Percentiles rank a stretch among this genome's conserved stretches.
phyloP scores from a whole-genome alignment of 1,140 invertebrate species.

The Trialeurodes vaporariorum region DNA sequence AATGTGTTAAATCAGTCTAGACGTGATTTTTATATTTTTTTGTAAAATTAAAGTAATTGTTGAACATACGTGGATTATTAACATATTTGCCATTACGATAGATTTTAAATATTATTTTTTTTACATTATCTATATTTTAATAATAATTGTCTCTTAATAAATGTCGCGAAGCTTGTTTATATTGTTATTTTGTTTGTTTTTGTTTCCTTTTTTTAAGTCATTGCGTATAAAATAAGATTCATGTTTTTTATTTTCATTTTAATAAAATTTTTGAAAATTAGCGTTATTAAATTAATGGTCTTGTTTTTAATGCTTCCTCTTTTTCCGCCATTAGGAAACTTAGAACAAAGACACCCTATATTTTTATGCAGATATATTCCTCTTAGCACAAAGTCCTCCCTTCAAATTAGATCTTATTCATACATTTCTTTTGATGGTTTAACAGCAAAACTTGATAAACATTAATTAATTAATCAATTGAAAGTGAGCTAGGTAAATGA shows the following conservation, averaged over 20 bases:
- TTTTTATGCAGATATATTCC: too few species aligned
- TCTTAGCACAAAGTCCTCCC: too few species aligned
- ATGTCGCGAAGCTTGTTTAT: background rate
- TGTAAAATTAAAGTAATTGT: background rate
- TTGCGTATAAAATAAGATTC: background rate
- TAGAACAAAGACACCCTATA: too few species aligned
- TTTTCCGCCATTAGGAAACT: too few species aligned
- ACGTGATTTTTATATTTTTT: background rate
- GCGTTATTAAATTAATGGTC: background rate
- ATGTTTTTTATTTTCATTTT: background rate
- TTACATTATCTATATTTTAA: background rate
- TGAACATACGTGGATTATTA: background rate
- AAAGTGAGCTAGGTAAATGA: too few species aligned
- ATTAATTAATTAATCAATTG: too few species aligned
- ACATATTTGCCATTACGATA: background rate
- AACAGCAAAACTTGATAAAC: too few species aligned
- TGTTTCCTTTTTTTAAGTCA: background rate
- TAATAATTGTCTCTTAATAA: background rate
- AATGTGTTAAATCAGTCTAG: background rate
- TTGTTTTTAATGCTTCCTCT: too few species aligned
- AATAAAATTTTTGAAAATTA: background rate
- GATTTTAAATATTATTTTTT: constrained; percentile 1
- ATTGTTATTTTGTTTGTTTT: background rate
- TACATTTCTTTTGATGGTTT: too few species aligned
- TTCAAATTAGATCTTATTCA: too few species aligned